Evolutionary conservation across 1,140 invertebrate genomes (phyloP), one percentile per base, ranked within the genome.

Genomic region (Trichogramma pretiosum): DNA sequence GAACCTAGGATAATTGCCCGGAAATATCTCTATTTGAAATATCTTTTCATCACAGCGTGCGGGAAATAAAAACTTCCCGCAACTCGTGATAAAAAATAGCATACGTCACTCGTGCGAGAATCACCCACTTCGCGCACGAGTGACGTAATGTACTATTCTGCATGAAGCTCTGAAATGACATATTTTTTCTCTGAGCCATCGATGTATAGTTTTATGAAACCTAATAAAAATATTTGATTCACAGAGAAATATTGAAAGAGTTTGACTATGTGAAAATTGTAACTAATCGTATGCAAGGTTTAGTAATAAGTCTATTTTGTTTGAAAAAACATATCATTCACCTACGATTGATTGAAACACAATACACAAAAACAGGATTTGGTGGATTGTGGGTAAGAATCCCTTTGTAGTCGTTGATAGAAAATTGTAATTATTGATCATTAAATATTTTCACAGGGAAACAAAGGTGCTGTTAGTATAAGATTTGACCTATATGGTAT

Each of bases 401-500:
- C 17, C 17, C 47, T 14, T 18, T 18, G 24, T 33, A 28, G 32
- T 8, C 7, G 34, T 33, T 5, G 1, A 24, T 13, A 21, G 8
- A 40, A 11, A 39, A 17, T 34, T 36, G 36, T 5, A 37, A 7
- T 38, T 33, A 9, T 24, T 22, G 11, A 13, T 43, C 1, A 26
- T 28, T 45, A 32, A 34, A 16, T 39, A 3, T 19, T 26, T 36
- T n/a, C 39, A 39, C 65, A 92, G 89, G 92, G 92, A 43, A 96
- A 95, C 66, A 97, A 96, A 77, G 93, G 93, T 17, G 92, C 87
- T 3, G 85, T 93, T 0, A 91, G 85, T 59, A 77, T 93, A 36
- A 74, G 93, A 38, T 79, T 95, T 54, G 86, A 85, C 54, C 74
- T 91, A 9, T 88, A 89, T 61, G 92, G 90, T 10, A 83, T 84